These are phyloP conservation scores for Odontophorus gujanensis DNA, from an alignment of 2,113 vertebrate genomes.

Conservation along the genomic window DNA sequence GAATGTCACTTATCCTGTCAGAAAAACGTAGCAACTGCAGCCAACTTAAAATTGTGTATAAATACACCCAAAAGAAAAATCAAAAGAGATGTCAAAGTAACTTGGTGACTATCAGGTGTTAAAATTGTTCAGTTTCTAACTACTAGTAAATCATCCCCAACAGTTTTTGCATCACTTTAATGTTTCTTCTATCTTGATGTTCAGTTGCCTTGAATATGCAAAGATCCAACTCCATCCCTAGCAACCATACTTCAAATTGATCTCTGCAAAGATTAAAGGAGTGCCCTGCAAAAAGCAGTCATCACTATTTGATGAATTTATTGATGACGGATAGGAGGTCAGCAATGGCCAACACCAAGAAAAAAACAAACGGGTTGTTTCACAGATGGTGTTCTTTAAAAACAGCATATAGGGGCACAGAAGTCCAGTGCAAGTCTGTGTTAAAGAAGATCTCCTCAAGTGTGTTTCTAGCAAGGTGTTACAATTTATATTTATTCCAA, in stretches of 20 bases:
- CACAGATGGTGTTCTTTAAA: background rate
- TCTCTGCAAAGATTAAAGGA: background rate
- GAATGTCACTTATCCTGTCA: background rate
- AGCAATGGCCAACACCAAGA: background rate
- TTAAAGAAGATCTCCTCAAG: background rate
- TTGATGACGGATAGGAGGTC: background rate
- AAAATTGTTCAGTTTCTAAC: background rate
- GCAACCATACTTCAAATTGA: background rate
- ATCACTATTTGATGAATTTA: background rate
- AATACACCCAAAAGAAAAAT: background rate
- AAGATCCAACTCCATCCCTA: background rate
- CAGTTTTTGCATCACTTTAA: background rate
- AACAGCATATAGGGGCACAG: fast-evolving
- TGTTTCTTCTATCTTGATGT: background rate
- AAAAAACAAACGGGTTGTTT: background rate
- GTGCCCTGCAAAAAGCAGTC: background rate
- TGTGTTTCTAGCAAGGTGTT: background rate
- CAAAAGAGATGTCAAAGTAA: background rate
- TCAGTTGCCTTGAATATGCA: background rate
- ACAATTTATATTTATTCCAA: background rate
- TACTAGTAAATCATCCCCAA: background rate
- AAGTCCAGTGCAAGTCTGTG: background rate
- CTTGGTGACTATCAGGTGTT: background rate
- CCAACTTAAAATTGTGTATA: fast-evolving
- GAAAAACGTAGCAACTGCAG: background rate